These are phyloP conservation scores for Dasyprocta punctata DNA, from an alignment of 2,113 vertebrate genomes.

Conservation along the genomic window DNA sequence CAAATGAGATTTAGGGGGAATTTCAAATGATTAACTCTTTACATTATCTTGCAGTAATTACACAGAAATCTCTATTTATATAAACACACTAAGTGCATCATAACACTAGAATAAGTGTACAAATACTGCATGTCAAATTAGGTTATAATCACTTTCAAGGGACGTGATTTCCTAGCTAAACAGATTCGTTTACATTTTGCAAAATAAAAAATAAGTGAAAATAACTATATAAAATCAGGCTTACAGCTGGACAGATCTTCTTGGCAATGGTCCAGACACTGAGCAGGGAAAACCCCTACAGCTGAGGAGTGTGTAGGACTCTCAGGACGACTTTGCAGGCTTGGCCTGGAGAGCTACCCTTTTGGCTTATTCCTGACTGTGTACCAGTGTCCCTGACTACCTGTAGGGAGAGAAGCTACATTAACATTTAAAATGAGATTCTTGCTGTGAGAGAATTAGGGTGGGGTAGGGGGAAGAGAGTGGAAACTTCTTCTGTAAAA, in stretches of 20 bases:
- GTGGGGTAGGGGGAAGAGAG: neutral
- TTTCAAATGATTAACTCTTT: conserved; percentile 80
- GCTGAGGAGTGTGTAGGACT: conserved; percentile 54
- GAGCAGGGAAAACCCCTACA: conserved; percentile 69
- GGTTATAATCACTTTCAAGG: conserved; percentile 85
- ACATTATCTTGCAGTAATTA: conserved; percentile 79
- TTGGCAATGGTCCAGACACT: conserved; percentile 70
- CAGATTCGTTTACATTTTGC: conserved; percentile 84
- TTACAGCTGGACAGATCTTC: conserved; percentile 84
- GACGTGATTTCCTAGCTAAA: conserved; percentile 81
- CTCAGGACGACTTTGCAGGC: neutral
- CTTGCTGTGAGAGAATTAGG: neutral
- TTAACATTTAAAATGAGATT: neutral
- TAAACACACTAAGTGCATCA: conserved; percentile 87
- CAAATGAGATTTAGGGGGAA: conserved; percentile 70
- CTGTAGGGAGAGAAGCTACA: neutral
- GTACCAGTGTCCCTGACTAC: neutral
- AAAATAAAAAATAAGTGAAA: conserved; percentile 85
- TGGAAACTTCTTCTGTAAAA: neutral
- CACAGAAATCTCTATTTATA: conserved; percentile 84
- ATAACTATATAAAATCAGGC: conserved; percentile 82
- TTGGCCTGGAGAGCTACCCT: neutral
- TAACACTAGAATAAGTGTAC: conserved; percentile 83
- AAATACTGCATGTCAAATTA: conserved; percentile 86
- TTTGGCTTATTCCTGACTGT: neutral